Evolutionary conservation across 2,113 vertebrate species (phyloP), one percentile per base, ranked within the genome.

Genomic region (Leptocoma aspasia): DNA sequence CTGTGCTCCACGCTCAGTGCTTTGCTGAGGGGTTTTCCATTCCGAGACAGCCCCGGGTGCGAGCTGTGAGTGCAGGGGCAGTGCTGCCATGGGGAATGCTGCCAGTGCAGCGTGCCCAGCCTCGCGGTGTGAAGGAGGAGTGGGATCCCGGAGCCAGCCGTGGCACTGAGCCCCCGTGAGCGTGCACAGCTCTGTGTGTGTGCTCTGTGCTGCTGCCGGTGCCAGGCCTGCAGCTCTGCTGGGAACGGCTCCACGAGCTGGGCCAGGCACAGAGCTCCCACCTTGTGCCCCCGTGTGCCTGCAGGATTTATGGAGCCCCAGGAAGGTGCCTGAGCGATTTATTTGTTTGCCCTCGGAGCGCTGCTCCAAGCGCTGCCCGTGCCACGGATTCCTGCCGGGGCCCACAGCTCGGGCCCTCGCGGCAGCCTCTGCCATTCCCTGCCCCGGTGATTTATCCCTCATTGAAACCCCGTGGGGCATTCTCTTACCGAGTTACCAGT

Each of bases 11-110:
- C 45, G 22, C 7, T 6, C 0, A 5, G 42, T 8, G 41, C 56
- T 44, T 24, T 19, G 15, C 56, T 27, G 6, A 23, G 14, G 35
- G 60, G 24, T n/a, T n/a, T n/a, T n/a, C n/a, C n/a, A n/a, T 3
- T 16, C 45, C 4, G 5, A 4, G 54, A 3, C 28, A 26, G 10
- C 42, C 19, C 30, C 23, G 8, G 1, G 26, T 9, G 27, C 3
- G 2, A 6, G 18, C 31, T 17, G 39, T 2, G 8, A 1, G 2
- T 42, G 11, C 53, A 4, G 19, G 37, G 63, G 44, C 22, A 0
- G 18, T 7, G 54, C 8, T 69, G 21, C 13, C 7, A 4, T 1
- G 0, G 9, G 3, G 4, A 12, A 10, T 9, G 1, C 26, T 30
- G 33, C 56, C 33, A 1, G 24, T 5, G 5, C 37, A 44, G 60